Conservation (phyloP, 2,888 invertebrate genomes). For the Pseudococcus viburni region DNA sequence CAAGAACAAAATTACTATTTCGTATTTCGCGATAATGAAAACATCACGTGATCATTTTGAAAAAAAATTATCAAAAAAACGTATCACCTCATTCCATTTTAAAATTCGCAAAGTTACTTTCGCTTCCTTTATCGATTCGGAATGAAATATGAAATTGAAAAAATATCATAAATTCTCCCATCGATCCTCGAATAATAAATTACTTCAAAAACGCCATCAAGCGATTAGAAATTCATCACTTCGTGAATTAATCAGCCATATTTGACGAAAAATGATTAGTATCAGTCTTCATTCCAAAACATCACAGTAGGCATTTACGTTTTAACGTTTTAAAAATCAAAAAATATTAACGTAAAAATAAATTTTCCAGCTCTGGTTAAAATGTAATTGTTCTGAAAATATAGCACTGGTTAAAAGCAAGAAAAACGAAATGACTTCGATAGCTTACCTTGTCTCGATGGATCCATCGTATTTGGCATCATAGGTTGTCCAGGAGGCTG, state of each 20-base stretch:
- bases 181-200: too few species aligned
- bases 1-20: neutral
- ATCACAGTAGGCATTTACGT: neutral
- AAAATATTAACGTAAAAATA: neutral
- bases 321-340: constrained; percentile 8
- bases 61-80: neutral
- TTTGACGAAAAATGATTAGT: constrained; percentile 14
- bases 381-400: constrained; percentile 42
- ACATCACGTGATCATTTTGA: neutral
- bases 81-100: neutral
- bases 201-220: neutral
- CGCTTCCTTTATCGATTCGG: neutral
- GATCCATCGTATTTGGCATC: constrained; percentile 98
- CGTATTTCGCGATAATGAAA: neutral
- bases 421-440: neutral
- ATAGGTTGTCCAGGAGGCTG: constrained; percentile 93
- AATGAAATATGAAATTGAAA: neutral
- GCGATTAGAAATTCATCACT: neutral
- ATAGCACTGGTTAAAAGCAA: neutral
- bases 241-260: neutral
- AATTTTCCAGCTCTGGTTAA: constrained; percentile 51
- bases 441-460: constrained; percentile 83
- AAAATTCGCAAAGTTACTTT: neutral
- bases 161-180: neutral
- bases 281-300: neutral